Evolutionary conservation across 2,113 vertebrate genomes (phyloP), one percentile per base, ranked within the genome.

Genomic region (Chascanopsetta lugubris): DNA sequence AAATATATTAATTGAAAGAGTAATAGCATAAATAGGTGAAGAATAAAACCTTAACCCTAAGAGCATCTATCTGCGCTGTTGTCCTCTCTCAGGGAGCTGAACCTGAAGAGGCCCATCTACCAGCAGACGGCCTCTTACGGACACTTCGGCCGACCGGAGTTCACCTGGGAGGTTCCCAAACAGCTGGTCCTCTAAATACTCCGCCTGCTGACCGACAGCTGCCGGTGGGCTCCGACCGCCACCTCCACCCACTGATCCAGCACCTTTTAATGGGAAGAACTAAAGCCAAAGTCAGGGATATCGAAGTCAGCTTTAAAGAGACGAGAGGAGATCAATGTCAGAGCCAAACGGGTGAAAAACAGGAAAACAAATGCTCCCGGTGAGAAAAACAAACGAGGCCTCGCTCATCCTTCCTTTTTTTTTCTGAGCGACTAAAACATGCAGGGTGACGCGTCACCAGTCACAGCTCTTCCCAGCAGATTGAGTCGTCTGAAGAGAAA

Each of bases 111-210:
- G 61, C 93, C 97, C 0, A 93, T 98, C 88, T 98, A 98, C 85
- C 97, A 98, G 92, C 91, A 94, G 75, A 98, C 97, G 0, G 97
- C 97, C 0, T 94, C 96, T 67, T 99, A 99, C 0, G 97, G 97
- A 69, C 97, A 99, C 80, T 99, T 99, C 7, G 97, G 97, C 26
- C 94, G 97, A 75, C 78, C 63, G 2, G 96, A 94, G 85, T 99
- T 98, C 75, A 80, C 92, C 0, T 99, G 97, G 97, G 97, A 99
- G 79, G 48, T 92, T 15, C 94, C 96, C 11, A 99, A 95, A 83
- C 89, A 90, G 64, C 93, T 99, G 0, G 79, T 92, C 6, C 87
- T 90, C 86, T 98, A 89, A 85, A 45, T 21, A 42, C 66, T 59
- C 58, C 69, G 24, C 6, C 20, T 54, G 50, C 42, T 40, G 54